phyloP scores from a whole-genome alignment of 2,888 invertebrate species.

The Napeogenes sylphis region DNA sequence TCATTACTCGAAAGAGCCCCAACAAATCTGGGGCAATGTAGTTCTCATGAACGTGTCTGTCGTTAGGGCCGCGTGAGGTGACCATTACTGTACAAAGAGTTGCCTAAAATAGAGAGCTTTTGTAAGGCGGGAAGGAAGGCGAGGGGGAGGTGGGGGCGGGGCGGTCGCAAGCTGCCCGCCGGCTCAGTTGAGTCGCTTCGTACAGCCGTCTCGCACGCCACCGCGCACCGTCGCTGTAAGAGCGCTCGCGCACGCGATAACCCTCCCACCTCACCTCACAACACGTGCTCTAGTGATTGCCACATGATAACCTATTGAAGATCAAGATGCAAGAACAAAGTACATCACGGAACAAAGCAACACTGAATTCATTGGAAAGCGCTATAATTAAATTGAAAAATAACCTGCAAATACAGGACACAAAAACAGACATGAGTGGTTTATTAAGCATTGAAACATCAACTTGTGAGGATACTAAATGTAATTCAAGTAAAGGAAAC shows the following conservation, averaged over 20 bases:
- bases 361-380: slow-evolving; percentile 72
- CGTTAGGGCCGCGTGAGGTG: slow-evolving; percentile 77
- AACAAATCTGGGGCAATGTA: slow-evolving; percentile 73
- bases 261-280: slow-evolving; percentile 53
- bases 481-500: slow-evolving; percentile 67
- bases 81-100: slow-evolving; percentile 78
- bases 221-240: slow-evolving; percentile 49
- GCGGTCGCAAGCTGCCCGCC: slow-evolving; percentile 68
- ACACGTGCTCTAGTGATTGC: slow-evolving; percentile 56
- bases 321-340: slow-evolving; percentile 73
- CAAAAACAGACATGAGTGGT: slow-evolving; percentile 65
- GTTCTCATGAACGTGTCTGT: slow-evolving; percentile 77
- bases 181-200: slow-evolving; percentile 74
- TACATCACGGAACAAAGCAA: slow-evolving; percentile 67
- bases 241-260: slow-evolving; percentile 67
- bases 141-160: slow-evolving; percentile 72
- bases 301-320: slow-evolving; percentile 35
- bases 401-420: slow-evolving; percentile 74
- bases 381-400: slow-evolving; percentile 75
- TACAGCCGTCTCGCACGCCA: slow-evolving; percentile 70
- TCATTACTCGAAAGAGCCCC: slow-evolving; percentile 73
- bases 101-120: slow-evolving; percentile 78
- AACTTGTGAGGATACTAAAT: slow-evolving; percentile 56
- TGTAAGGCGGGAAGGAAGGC: slow-evolving; percentile 70
- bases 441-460: slow-evolving; percentile 58